Conservation (phyloP, 1,140 invertebrate genomes). For the Cheumatopsyche charites region DNA sequence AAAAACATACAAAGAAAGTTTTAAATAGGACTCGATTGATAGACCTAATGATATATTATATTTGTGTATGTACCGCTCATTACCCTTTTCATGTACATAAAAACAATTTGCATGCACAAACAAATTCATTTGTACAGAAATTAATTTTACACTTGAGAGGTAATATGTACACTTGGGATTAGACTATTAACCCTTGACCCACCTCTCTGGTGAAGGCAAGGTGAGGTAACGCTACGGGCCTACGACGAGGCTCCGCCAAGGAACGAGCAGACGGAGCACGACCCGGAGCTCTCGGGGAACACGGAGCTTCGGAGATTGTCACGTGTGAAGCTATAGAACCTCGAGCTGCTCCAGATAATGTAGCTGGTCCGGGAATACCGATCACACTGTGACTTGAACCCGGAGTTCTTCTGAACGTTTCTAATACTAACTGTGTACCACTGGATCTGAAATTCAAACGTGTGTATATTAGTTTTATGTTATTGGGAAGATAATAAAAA, state of each 20-base stretch:
- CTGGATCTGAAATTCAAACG: slow-evolving; percentile 62
- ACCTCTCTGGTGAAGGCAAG: slow-evolving; percentile 86
- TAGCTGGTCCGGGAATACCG: slow-evolving; percentile 48
- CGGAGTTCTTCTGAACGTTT: slow-evolving; percentile 74
- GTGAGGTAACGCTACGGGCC: slow-evolving; percentile 64
- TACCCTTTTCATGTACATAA: slow-evolving; percentile 6
- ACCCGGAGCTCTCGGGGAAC: slow-evolving; percentile 33
- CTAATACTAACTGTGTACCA: slow-evolving; percentile 73
- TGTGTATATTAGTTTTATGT: no score
- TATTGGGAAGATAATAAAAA: no score
- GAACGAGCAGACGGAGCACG: slow-evolving; percentile 19
- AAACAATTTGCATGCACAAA: no score
- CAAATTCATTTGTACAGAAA: slow-evolving; percentile 46
- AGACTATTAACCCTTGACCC: slow-evolving; percentile 74
- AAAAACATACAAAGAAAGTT: no score
- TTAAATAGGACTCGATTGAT: no score
- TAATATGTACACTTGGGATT: no score
- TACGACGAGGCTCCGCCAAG: neutral
- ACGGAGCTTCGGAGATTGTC: slow-evolving; percentile 51
- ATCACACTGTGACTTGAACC: slow-evolving; percentile 59
- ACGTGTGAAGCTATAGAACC: slow-evolving; percentile 55
- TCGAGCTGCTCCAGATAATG: slow-evolving; percentile 43
- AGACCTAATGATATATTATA: no score
- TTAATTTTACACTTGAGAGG: slow-evolving; percentile 16
- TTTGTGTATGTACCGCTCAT: no score